Evolutionary conservation across 2,797 vertebrate species (phyloP), one percentile per base, ranked within the genome.

Genomic region (Coregonus suidteri): DNA sequence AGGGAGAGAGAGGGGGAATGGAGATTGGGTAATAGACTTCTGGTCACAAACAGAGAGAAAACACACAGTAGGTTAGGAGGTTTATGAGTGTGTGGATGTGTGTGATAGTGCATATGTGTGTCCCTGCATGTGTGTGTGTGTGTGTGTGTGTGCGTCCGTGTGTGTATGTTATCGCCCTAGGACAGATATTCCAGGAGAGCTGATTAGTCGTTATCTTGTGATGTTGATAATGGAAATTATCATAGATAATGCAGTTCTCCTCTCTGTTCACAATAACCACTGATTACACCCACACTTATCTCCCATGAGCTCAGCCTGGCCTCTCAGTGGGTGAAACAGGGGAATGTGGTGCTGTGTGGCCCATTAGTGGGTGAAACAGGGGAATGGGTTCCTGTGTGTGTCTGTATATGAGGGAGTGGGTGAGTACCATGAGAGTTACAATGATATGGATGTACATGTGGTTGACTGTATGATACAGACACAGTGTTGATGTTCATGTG

Each of bases 161-260:
- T 11, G 9, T 47, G 41, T 47, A 7, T 47, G 41, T 47, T 47
- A 11, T 47, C 9, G 41, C 41, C 9, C 9, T 47, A 13, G 41
- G 67, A 82, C 80, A 72, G n/a, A 66, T 83, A 11, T 82, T 84
- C 73, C 71, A 65, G 65, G 72, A 47, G 79, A 75, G 59, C 84
- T 79, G 79, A 84, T 86, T 82, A 84, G 54, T 71, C 37, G 7
- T 79, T 81, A 89, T 80, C 59, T 73, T 67, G 30, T 78, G 77
- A 81, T 70, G 52, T 81, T 52, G 79, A 90, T 85, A 78, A 86
- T n/a, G 76, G 83, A 83, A 80, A 88, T 81, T 87, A 86, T 85
- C 75, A 72, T 75, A 54, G 76, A 79, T 75, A 83, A 75, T 53
- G 62, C 74, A 75, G 74, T 73, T 31, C 69, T 77, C 75, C 54